A percentile compares a stretch with the other conserved stretches of the same genome.
These are phyloP conservation scores for Drosophila emarginata DNA, from an alignment of 2,888 invertebrate genomes.

Conservation along the genomic window DNA sequence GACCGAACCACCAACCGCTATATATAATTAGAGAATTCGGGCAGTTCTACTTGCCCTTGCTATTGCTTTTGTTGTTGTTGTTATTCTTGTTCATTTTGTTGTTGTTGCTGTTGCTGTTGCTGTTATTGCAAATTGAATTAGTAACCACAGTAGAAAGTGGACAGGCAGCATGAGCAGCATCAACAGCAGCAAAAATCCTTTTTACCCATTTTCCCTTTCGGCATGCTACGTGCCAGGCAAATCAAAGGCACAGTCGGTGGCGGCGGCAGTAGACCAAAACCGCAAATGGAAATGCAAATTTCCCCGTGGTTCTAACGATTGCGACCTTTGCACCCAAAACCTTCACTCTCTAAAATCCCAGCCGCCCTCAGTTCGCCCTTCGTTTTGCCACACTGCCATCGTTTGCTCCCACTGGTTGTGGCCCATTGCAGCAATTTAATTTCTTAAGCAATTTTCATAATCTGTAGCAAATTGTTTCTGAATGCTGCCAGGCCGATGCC, in stretches of 20 bases:
- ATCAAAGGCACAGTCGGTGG: slow-evolving; percentile 59
- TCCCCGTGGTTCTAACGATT: slow-evolving; percentile 60
- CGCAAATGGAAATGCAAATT: slow-evolving; percentile 77
- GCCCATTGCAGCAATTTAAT: slow-evolving; percentile 77
- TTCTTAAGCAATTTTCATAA: slow-evolving; percentile 80
- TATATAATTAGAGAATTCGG: slow-evolving; percentile 70
- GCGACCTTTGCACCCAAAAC: slow-evolving; percentile 28
- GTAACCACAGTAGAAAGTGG: slow-evolving; percentile 59
- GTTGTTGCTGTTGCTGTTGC: slow-evolving; percentile 42
- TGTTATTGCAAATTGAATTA: slow-evolving; percentile 78
- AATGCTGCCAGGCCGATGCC: slow-evolving; percentile 60
- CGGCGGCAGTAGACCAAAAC: slow-evolving; percentile 39
- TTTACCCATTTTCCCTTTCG: slow-evolving; percentile 58
- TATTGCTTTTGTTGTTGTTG: neutral
- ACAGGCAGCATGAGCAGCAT: slow-evolving; percentile 30
- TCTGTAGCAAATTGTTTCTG: slow-evolving; percentile 80
- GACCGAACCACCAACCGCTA: slow-evolving; percentile 37
- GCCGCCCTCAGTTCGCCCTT: neutral
- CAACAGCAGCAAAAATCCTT: slow-evolving; percentile 61
- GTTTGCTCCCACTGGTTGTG: slow-evolving; percentile 23
- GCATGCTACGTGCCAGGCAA: slow-evolving; percentile 67
- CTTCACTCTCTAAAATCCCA: neutral
- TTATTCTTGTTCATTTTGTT: neutral
- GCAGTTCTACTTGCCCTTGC: slow-evolving; percentile 23
- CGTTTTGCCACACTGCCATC: neutral